Evolutionary conservation across 2,113 vertebrate species (phyloP), one percentile per base, ranked within the genome.

Genomic region (Periophthalmodon schlosseri): DNA sequence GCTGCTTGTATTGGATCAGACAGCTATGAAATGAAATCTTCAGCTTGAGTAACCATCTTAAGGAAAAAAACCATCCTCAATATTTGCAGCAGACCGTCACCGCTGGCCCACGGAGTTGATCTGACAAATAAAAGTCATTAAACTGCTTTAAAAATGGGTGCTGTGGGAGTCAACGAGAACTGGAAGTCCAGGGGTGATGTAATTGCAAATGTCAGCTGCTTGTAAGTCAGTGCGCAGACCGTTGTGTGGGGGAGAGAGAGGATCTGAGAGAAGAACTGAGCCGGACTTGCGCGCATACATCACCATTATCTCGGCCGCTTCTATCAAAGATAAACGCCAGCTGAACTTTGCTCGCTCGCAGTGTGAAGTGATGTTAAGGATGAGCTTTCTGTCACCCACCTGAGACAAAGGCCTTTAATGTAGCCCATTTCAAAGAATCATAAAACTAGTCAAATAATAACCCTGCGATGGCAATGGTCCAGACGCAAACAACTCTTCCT

Each of bases 381-480:
- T 86, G 83, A 77, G 75, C 79, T 69, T 81, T 83, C 87, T 89
- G 89, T 75, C 47, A 79, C 78, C 78, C 76, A 74, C 70, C 79
- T 81, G 72, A 90, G 82, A 92, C 85, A 88, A 89, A 88, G 85
- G 81, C 77, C 88, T 88, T 92, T 90, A 92, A 92, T 85, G 85
- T 81, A 79, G 69, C 72, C 73, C 66, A 82, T 89, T 92, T 84
- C 83, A 90, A 76, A 81, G 82, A 57, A 71, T 84, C 85, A 89
- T 93, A 93, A 94, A 91, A 90, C 83, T 89, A 84, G 91, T 93
- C 85, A 94, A 93, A 93, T 88, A 92, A 89, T 93, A 94, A 93
- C 92, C 91, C 74, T 13, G 44, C 75, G 65, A 70, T 75, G 74
- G 83, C 88, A 75, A 75, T 73, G 73, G 84, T 72, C 73, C 77